phyloP scores from a whole-genome alignment of 2,797 vertebrate genomes.

The Phoeniculus purpureus region DNA sequence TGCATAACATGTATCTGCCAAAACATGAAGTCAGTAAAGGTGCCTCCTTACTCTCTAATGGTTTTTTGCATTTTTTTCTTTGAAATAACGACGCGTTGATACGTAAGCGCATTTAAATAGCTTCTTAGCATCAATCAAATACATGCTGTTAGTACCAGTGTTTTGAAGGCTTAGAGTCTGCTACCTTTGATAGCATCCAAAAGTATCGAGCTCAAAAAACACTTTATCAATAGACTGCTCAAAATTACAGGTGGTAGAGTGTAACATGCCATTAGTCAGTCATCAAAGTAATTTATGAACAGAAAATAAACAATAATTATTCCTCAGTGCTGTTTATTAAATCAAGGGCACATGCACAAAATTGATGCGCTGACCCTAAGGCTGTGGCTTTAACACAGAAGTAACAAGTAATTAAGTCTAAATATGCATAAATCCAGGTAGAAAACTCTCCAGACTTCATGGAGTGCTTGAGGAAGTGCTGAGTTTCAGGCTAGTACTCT shows the following conservation, averaged over 20 bases:
- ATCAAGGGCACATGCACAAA: not conserved
- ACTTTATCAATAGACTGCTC: not conserved
- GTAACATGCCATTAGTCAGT: not conserved
- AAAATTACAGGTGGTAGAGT: not conserved
- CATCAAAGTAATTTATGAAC: not conserved
- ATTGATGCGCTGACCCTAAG: not conserved
- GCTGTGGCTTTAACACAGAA: not conserved
- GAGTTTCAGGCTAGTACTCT: not conserved
- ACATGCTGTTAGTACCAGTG: not conserved
- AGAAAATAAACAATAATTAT: not conserved
- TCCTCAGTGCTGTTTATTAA: not conserved
- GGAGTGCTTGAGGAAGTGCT: not conserved
- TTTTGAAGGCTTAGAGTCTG: not conserved
- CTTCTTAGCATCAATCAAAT: not conserved
- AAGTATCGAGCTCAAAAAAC: not conserved
- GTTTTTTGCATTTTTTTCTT: not conserved
- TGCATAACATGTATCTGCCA: not conserved
- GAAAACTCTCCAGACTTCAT: not conserved
- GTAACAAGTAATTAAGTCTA: not conserved
- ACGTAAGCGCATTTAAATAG: not conserved
- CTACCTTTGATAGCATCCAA: not conserved
- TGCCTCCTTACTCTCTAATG: not conserved
- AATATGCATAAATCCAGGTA: not conserved
- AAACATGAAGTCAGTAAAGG: not conserved
- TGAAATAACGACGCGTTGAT: conserved; percentile 7